Percentiles rank a stretch among this genome's conserved stretches.
Conservation (phyloP, 2,797 vertebrate genomes). For the Helarctos malayanus region DNA sequence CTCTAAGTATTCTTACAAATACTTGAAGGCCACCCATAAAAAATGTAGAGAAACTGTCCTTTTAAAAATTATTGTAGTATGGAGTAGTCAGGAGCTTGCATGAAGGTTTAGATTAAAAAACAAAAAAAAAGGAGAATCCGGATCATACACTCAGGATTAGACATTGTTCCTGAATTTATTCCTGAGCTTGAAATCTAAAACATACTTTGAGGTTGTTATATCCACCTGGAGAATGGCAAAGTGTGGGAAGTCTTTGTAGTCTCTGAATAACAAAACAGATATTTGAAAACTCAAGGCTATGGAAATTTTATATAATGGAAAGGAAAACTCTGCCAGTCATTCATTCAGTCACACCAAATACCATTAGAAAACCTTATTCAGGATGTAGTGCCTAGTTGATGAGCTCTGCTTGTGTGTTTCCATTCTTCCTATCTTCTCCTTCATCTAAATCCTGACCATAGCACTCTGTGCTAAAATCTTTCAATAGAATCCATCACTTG, state of each 20-base stretch:
- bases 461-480: background rate
- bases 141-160: background rate
- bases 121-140: background rate
- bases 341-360: background rate
- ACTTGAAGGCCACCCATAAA: background rate
- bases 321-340: background rate
- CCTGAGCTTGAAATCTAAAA: constrained; percentile 9
- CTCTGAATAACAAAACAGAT: background rate
- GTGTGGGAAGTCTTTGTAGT: background rate
- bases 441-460: background rate
- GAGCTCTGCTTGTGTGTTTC: background rate
- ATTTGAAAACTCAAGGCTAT: background rate
- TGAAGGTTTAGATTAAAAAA: background rate
- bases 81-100: background rate
- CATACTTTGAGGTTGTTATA: background rate
- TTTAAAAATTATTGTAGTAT: background rate
- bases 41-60: background rate
- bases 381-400: background rate
- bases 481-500: background rate
- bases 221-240: background rate
- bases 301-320: constrained; percentile 44
- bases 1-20: constrained; percentile 2
- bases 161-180: background rate
- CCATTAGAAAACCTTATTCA: background rate
- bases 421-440: background rate